These are phyloP conservation scores for Heliornis fulica DNA, from an alignment of 2,113 vertebrate genomes.

Conservation along the genomic window DNA sequence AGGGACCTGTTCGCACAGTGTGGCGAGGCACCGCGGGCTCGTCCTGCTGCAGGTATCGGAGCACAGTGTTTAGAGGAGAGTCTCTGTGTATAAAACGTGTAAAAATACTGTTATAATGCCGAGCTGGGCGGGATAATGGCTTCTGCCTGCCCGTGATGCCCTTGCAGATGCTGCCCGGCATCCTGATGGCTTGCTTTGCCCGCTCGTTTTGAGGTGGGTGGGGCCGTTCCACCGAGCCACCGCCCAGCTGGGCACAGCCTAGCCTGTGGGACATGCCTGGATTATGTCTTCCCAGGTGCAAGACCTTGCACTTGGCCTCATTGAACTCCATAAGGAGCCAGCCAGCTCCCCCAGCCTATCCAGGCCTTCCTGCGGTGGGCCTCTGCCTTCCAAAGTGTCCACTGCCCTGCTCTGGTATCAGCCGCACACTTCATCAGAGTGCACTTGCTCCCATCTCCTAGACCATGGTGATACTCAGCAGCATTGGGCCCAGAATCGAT, in stretches of 20 bases:
- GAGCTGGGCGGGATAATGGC: neutral
- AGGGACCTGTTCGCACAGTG: too few species aligned
- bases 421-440: neutral
- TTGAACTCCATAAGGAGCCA: neutral
- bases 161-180: neutral
- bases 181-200: neutral
- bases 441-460: neutral
- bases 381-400: neutral
- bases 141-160: neutral
- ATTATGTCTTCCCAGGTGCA: neutral
- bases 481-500: neutral
- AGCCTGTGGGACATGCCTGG: neutral
- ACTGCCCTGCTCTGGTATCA: neutral
- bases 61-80: neutral
- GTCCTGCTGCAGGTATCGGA: too few species aligned
- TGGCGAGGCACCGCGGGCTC: too few species aligned
- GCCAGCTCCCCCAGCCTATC: neutral
- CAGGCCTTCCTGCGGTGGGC: neutral
- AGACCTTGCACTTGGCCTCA: neutral
- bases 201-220: neutral
- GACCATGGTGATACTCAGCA: neutral
- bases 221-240: neutral
- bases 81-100: neutral
- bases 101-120: neutral
- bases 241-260: neutral